Evolutionary conservation across 2,888 invertebrate genomes (phyloP).

Genomic region (Ormyrus nitidulus): DNA sequence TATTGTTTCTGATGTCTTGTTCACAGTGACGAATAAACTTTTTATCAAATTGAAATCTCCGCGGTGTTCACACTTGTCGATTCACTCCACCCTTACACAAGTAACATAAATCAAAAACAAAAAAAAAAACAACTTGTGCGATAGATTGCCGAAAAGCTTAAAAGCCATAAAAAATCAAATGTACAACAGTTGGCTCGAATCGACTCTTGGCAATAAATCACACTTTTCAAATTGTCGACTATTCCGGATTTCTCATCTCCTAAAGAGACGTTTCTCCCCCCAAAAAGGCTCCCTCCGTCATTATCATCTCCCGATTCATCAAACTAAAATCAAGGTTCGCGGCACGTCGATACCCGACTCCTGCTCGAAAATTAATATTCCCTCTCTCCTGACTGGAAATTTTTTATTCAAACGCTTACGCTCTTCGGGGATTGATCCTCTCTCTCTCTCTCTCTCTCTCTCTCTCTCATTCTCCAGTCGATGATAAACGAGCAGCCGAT

Average conservation of each 20-base stretch:
- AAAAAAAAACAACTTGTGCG: too few relatives aligned
- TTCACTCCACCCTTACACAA: too few relatives aligned
- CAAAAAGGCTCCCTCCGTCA: background rate
- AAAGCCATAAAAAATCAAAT: too few relatives aligned
- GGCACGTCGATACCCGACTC: background rate
- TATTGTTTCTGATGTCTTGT: too few relatives aligned
- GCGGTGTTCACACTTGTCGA: too few relatives aligned
- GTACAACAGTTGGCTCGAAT: too few relatives aligned
- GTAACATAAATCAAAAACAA: too few relatives aligned
- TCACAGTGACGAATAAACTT: too few relatives aligned
- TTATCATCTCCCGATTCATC: conserved; percentile 9
- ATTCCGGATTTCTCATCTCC: conserved; percentile 3
- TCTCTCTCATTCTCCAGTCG: conserved; percentile 1
- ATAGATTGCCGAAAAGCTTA: too few relatives aligned
- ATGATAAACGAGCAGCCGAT: conserved; percentile 49
- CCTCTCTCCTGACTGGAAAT: background rate
- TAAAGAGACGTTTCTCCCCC: background rate
- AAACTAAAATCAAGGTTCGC: conserved; percentile 25
- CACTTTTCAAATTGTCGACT: background rate
- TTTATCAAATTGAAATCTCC: too few relatives aligned
- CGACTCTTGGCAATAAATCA: too few relatives aligned
- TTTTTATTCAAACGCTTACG: conserved; percentile 30
- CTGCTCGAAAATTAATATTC: conserved; percentile 21
- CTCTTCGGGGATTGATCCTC: conserved; percentile 31
- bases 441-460: too few relatives aligned